Conservation (phyloP, 2,113 vertebrate species). For the Pterocles orientalis region DNA sequence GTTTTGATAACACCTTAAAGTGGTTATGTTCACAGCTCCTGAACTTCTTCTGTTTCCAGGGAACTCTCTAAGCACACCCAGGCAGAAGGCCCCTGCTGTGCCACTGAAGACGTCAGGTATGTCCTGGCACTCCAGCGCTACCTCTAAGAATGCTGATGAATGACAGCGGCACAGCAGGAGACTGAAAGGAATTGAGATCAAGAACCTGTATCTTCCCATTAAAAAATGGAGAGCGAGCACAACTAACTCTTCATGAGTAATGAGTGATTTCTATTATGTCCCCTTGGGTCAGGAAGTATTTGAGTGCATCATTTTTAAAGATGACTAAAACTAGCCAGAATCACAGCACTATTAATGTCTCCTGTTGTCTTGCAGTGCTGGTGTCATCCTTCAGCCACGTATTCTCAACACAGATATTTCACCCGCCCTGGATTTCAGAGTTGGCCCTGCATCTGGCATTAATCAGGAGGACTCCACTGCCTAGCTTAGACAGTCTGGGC, state of each 20-base stretch:
- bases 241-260: conserved; percentile 1
- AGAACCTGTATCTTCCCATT: background rate
- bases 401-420: background rate
- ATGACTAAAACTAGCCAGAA: conserved; percentile 9
- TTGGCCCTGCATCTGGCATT: background rate
- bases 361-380: background rate
- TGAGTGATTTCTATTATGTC: background rate
- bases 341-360: background rate
- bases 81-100: background rate
- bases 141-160: background rate
- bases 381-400: background rate
- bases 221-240: background rate
- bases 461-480: background rate
- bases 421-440: background rate
- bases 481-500: background rate
- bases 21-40: background rate
- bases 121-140: background rate
- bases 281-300: conserved; percentile 31
- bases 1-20: background rate
- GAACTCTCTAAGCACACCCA: background rate
- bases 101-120: background rate
- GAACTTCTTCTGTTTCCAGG: background rate
- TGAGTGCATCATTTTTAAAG: conserved; percentile 52
- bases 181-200: background rate
- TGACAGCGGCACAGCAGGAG: background rate